phyloP scores from a whole-genome alignment of 2,797 vertebrate genomes.

The Anguilla pacifica region DNA sequence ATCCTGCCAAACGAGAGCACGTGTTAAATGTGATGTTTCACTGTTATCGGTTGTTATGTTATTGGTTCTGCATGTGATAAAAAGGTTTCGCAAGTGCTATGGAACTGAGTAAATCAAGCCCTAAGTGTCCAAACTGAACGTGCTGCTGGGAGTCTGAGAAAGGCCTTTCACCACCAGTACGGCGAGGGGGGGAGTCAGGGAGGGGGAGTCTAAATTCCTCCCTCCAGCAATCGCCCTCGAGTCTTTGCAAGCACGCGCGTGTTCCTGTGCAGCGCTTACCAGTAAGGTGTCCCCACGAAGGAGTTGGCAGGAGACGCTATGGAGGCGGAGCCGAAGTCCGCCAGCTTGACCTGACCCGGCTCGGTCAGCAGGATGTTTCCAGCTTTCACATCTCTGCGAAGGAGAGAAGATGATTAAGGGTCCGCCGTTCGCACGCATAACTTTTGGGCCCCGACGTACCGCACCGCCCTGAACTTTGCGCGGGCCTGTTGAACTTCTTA shows the following conservation, averaged over 20 bases:
- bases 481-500: neutral
- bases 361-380: slow-evolving; percentile 98
- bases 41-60: too few relatives aligned
- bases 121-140: neutral
- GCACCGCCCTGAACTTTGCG: neutral
- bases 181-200: neutral
- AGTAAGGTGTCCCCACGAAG: slow-evolving; percentile 98
- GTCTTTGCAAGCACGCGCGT: neutral
- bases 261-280: slow-evolving; percentile 71
- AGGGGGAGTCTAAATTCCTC: neutral
- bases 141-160: neutral
- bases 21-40: too few relatives aligned
- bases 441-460: neutral
- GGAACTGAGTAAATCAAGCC: too few relatives aligned
- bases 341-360: slow-evolving; percentile 95
- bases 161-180: neutral
- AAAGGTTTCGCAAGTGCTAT: too few relatives aligned
- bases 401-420: neutral
- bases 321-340: slow-evolving; percentile 97
- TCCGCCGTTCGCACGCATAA: neutral
- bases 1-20: slow-evolving; percentile 78
- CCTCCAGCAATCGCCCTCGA: neutral
- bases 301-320: slow-evolving; percentile 97
- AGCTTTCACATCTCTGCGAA: slow-evolving; percentile 94
- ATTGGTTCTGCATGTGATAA: too few relatives aligned